These are phyloP conservation scores for Vanessa atalanta DNA, from an alignment of 1,140 invertebrate species.

Conservation along the genomic window DNA sequence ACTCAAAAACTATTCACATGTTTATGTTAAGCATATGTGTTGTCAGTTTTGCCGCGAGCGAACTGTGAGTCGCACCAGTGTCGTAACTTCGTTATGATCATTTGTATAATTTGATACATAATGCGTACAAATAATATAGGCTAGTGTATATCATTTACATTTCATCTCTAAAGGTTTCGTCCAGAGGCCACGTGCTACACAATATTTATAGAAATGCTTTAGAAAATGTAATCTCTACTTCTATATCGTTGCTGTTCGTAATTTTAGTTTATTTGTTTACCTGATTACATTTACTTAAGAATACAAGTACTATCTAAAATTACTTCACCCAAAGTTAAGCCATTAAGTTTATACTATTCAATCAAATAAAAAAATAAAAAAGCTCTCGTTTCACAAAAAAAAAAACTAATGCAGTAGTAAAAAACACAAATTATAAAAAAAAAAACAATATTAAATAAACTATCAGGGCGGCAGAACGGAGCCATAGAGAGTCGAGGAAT, in stretches of 20 bases:
- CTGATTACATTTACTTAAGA: slow-evolving; percentile 17
- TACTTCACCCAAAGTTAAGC: slow-evolving; percentile 10
- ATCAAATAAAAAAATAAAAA: not conserved
- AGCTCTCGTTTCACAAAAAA: slow-evolving; percentile 1
- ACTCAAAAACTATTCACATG: slow-evolving; percentile 81
- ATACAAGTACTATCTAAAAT: not conserved
- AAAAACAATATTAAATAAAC: slow-evolving; percentile 52
- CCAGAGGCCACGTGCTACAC: slow-evolving; percentile 49
- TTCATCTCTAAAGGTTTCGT: slow-evolving; percentile 47
- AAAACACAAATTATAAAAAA: slow-evolving; percentile 44
- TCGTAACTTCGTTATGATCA: slow-evolving; percentile 45
- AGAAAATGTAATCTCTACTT: slow-evolving; percentile 12
- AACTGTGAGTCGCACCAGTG: slow-evolving; percentile 68
- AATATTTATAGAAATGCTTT: slow-evolving; percentile 6
- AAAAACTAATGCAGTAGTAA: slow-evolving; percentile 6
- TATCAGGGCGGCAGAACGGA: slow-evolving; percentile 72
- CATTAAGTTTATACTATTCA: slow-evolving; percentile 6
- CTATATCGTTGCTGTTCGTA: slow-evolving; percentile 11
- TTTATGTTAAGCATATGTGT: slow-evolving; percentile 72
- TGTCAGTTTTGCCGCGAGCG: slow-evolving; percentile 53
- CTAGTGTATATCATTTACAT: slow-evolving; percentile 14
- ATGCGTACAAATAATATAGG: slow-evolving; percentile 23
- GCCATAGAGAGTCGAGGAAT: slow-evolving; percentile 18
- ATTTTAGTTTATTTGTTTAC: not conserved
- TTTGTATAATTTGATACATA: slow-evolving; percentile 35